phyloP scores from a whole-genome alignment of 2,797 vertebrate species.

The Gambelia wislizenii region DNA sequence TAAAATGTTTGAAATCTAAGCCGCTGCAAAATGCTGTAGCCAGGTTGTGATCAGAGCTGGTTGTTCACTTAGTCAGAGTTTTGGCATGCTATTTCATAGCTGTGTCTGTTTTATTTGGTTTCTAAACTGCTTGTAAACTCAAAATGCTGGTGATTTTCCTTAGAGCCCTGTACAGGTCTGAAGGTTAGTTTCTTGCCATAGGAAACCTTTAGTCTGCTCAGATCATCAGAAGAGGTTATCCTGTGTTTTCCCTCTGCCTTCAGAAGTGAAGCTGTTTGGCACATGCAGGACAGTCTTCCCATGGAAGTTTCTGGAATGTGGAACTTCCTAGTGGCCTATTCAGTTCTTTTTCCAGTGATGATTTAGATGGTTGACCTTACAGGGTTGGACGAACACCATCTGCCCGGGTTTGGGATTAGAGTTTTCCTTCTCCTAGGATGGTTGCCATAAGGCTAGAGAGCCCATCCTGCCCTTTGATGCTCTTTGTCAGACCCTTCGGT shows the following conservation, averaged over 20 bases:
- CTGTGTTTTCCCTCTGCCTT: not conserved
- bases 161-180: not conserved
- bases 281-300: not conserved
- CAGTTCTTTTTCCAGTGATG: too few species aligned
- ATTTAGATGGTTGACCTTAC: too few species aligned
- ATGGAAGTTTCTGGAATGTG: not conserved
- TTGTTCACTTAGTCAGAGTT: too few species aligned
- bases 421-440: too few species aligned
- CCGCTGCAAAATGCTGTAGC: too few species aligned
- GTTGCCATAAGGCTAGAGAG: too few species aligned
- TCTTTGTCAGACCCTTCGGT: too few species aligned
- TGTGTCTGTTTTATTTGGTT: not conserved
- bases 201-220: not conserved
- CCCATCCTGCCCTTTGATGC: too few species aligned
- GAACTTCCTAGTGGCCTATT: not conserved
- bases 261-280: not conserved
- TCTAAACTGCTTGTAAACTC: not conserved
- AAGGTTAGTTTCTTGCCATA: not conserved
- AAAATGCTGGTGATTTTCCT: not conserved
- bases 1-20: not conserved
- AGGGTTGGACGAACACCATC: too few species aligned
- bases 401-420: too few species aligned
- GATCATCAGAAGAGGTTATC: not conserved
- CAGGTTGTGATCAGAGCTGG: too few species aligned
- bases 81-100: not conserved